Conservation (phyloP, 2,888 invertebrate species). For the Parnassius glacialis region DNA sequence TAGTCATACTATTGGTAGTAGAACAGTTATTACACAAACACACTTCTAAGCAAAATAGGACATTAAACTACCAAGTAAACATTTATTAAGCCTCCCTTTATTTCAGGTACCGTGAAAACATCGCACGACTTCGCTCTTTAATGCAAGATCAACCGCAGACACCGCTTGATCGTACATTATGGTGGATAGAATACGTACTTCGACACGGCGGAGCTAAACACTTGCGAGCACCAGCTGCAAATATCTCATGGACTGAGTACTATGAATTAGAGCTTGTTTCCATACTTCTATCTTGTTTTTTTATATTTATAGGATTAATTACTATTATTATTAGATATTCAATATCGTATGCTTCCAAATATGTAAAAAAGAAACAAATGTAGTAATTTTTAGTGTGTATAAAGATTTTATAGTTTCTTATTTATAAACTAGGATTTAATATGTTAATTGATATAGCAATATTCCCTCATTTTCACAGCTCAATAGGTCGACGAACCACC, state of each 20-base stretch:
- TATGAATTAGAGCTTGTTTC: slow-evolving; percentile 35
- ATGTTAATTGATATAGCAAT: no score
- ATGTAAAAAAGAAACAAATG: no score
- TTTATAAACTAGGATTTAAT: no score
- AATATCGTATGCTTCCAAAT: no score
- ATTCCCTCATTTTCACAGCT: no score
- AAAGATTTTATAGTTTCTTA: no score
- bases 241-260: slow-evolving; percentile 40
- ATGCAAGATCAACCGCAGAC: slow-evolving; percentile 56
- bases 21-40: no score
- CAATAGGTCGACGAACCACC: no score
- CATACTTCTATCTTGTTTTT: neutral
- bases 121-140: slow-evolving; percentile 39
- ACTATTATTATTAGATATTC: no score
- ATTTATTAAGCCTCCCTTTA: neutral
- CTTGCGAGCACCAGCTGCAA: slow-evolving; percentile 38
- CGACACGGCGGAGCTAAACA: slow-evolving; percentile 51
- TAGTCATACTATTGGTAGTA: no score
- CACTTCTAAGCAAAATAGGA: neutral
- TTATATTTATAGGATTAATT: no score
- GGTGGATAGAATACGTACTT: slow-evolving; percentile 69
- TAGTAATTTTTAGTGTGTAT: no score
- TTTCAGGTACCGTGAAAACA: slow-evolving; percentile 37
- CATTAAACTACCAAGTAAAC: neutral
- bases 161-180: slow-evolving; percentile 59